Evolutionary conservation across 1,140 invertebrate genomes (phyloP).

Genomic region (Apocrypta bakeri): DNA sequence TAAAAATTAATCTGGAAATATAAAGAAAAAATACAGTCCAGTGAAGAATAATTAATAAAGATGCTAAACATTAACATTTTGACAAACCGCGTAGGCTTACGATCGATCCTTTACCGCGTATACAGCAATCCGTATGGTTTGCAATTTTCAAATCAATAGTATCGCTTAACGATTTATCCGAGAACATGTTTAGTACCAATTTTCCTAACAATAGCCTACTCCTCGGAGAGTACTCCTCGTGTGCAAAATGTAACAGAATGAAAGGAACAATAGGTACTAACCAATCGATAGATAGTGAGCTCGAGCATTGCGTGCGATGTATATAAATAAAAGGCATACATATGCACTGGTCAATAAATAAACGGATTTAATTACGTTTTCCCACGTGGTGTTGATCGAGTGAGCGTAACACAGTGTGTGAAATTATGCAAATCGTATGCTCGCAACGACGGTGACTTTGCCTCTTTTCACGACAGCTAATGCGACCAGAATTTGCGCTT

Average conservation of each 20-base stretch:
- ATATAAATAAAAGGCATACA: background rate
- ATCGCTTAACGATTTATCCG: background rate
- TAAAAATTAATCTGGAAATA: background rate
- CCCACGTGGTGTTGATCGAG: background rate
- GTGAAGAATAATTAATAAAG: background rate
- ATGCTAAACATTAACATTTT: background rate
- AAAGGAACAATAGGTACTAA: background rate
- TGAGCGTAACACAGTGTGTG: background rate
- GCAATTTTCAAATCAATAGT: background rate
- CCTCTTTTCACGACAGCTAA: background rate
- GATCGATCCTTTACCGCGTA: background rate
- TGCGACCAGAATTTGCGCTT: background rate
- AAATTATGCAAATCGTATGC: slow-evolving; percentile 1
- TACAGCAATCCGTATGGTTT: too few species aligned
- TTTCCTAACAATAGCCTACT: too few species aligned
- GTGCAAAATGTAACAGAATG: background rate
- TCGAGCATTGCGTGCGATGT: background rate
- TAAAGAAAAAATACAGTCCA: background rate
- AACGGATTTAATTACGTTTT: slow-evolving; percentile 9
- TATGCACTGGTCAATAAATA: background rate
- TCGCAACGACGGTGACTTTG: background rate
- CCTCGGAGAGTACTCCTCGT: too few species aligned
- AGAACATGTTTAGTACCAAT: background rate
- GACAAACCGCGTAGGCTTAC: background rate
- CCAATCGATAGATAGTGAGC: background rate